Base-by-base conservation (phyloP, 1,140 invertebrate species). In the Pogonomyrmex californicus region DNA sequence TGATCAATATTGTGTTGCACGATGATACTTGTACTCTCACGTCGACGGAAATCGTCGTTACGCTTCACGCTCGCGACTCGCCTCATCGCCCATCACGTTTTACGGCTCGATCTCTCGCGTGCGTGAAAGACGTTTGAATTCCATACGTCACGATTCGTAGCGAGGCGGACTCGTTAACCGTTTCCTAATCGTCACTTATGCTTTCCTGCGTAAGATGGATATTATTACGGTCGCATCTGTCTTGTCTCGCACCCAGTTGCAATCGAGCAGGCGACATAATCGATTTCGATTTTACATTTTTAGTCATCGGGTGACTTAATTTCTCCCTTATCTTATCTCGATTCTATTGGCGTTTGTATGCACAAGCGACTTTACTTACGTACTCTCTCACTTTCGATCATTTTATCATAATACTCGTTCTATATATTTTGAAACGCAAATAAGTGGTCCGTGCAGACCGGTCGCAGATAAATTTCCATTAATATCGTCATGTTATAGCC, bases 1-100 rank as follows among this genome's bases (percentile, higher is more conserved):
- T 83, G 44, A 7, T 41, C 6, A 41, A 75, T 82, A 83, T 47
- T 54, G 41, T 54, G 41, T 75, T 49, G 17, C 17, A 1, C 10
- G 68, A 30, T 49, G 54, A 49, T 83, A 75, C 41, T 12, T 41
- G 44, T 51, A 68, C 23, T 51, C 77, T 49, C 66, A 41, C n/a
- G 33, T 44, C 54, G 49, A 54, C 30, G 38, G 68, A 83, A 60
- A 75, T 75, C 68, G 68, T 75, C 68, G 68, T 75, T 62, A 75
- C 36, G 79, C 68, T 73, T 70, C 36, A 54, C 41, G 30, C 66
- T 71, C 14, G 14, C 51, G 12, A 30, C 51, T 73, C 79, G 79
- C 68, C 47, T 75, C 78, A 81, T 70, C 30, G 66, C 54, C 47
- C 68, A 41, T 49, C 38, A 49, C 41, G 68, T 83, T 75, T 23